phyloP scores from a whole-genome alignment of 2,113 vertebrate species.

The Neogobius melanostomus region DNA sequence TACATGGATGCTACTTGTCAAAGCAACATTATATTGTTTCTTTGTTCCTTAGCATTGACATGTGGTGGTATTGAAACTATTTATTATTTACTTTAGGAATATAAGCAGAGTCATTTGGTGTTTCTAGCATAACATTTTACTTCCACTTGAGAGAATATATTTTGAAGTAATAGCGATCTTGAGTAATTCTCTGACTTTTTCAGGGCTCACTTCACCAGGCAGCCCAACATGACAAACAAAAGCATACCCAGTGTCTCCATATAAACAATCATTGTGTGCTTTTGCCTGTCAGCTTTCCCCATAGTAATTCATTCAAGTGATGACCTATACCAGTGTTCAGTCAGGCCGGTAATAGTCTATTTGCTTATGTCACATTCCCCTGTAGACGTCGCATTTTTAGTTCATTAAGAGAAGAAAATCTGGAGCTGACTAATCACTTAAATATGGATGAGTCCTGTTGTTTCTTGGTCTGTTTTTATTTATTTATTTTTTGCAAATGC shows the following conservation, averaged over 20 bases:
- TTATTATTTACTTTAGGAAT: too few relatives aligned
- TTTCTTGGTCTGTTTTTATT: slow-evolving; percentile 25
- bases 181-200: too few relatives aligned
- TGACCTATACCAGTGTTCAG: slow-evolving; percentile 18
- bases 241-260: slow-evolving; percentile 23
- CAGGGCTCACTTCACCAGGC: slow-evolving; percentile 15
- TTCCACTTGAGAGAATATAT: too few relatives aligned
- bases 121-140: too few relatives aligned
- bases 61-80: too few relatives aligned
- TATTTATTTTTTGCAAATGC: slow-evolving; percentile 21
- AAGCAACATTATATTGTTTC: too few relatives aligned
- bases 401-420: slow-evolving; percentile 61
- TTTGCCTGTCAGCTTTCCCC: not conserved
- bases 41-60: too few relatives aligned
- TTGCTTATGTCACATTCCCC: slow-evolving; percentile 15
- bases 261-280: slow-evolving; percentile 14
- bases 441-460: slow-evolving; percentile 60
- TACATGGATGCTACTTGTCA: too few relatives aligned
- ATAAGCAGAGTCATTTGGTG: too few relatives aligned
- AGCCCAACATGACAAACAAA: slow-evolving; percentile 10
- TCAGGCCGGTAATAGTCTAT: slow-evolving; percentile 14
- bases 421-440: slow-evolving; percentile 62
- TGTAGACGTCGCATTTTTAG: not conserved
- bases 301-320: slow-evolving; percentile 9
- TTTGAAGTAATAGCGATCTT: too few relatives aligned